These are phyloP conservation scores for Musca vetustissima DNA, from an alignment of 1,140 invertebrate genomes.

Conservation along the genomic window DNA sequence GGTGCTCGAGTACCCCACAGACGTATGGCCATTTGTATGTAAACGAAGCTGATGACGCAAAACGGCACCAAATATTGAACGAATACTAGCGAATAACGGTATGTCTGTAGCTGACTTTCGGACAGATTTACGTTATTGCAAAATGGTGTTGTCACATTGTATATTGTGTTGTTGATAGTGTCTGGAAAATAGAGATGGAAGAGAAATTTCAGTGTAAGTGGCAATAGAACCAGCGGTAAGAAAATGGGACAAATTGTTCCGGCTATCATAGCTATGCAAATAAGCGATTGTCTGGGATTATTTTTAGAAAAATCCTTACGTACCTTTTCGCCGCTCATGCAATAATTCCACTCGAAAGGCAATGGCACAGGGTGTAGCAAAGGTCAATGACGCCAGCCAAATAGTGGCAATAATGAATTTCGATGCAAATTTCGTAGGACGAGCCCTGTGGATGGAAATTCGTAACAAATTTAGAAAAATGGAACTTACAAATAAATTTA, in stretches of 20 bases:
- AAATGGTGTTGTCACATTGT: conserved; percentile 59
- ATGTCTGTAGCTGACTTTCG: conserved; percentile 60
- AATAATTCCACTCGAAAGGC: conserved; percentile 62
- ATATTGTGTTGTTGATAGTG: conserved; percentile 34
- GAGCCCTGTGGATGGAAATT: conserved; percentile 66
- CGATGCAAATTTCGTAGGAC: conserved; percentile 68
- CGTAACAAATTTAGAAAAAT: too few species aligned
- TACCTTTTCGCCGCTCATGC: conserved; percentile 47
- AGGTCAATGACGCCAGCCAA: conserved; percentile 64
- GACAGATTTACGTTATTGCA: conserved; percentile 62
- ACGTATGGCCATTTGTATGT: conserved; percentile 73
- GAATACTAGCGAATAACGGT: conserved; percentile 61
- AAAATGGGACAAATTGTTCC: neutral
- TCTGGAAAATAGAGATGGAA: conserved; percentile 32
- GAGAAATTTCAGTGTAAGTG: neutral
- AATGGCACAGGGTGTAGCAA: conserved; percentile 69
- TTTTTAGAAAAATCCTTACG: conserved; percentile 25
- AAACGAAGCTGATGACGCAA: conserved; percentile 75
- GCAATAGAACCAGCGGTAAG: too few species aligned
- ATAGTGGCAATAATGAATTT: conserved; percentile 70
- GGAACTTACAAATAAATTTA: too few species aligned
- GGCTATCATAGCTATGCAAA: neutral
- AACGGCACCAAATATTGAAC: conserved; percentile 76
- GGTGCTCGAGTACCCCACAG: conserved; percentile 76
- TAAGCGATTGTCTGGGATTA: neutral